Evolutionary conservation across 1,140 invertebrate genomes (phyloP), one percentile per base, ranked within the genome.

Genomic region (Drosophila simulans): DNA sequence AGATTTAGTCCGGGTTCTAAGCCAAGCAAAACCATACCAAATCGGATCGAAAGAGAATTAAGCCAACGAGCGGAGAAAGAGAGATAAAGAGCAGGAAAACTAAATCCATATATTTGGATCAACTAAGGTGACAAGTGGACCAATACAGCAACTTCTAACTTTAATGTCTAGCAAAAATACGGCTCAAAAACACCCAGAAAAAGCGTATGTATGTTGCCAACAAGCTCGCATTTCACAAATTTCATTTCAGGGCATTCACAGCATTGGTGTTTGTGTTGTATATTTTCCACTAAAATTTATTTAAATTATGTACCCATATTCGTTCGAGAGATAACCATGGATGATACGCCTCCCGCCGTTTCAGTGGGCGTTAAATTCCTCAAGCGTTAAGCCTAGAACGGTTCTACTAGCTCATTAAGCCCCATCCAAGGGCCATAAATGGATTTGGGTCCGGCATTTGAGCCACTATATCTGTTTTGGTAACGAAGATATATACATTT

Each of bases 311-410:
- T 25, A 25, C 35, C 31, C 34, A 13, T 49, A 51, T 12, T 51
- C 8, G n/a, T 15, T 12, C 8, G 11, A 15, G 27, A 27, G 22
- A 42, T 65, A 46, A 37, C 34, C 31, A 62, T 46, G 15, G 22
- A 12, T 17, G 5, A 20, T 15, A 35, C 65, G 17, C 46, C 34
- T 39, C 10, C 37, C 59, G 17, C 10, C 20, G 8, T 7, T 59
- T 22, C 27, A 12, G 15, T 53, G 65, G 65, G 39, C 65, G 65
- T 71, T 57, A 71, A 72, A 37, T 20, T 55, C 17, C 31, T 54
- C 27, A 71, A 71, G 69, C 69, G 69, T 71, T 58, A 72, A 58
- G 66, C 11, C 37, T 13, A 71, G 54, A 59, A 71, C 69, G 51
- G 66, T 70, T 31, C 64, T 34, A 10, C 64, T 8, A 70, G 40